Evolutionary conservation across 2,888 invertebrate species (phyloP).

Genomic region (Elysia crispata): DNA sequence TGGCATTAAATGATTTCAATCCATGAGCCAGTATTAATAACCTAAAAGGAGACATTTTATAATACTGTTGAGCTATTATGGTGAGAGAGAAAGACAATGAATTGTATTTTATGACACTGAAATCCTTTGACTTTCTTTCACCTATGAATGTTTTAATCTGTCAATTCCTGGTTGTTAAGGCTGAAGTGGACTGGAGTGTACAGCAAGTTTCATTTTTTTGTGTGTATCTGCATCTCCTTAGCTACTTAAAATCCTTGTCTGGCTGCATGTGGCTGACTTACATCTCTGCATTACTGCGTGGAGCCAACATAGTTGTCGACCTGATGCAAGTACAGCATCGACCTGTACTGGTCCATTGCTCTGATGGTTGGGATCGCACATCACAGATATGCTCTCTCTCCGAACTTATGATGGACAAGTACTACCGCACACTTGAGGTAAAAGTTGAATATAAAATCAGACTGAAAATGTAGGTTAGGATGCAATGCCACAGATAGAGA

Average conservation of each 20-base stretch:
- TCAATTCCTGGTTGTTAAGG: background rate
- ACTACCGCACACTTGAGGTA: constrained; percentile 93
- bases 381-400: constrained; percentile 97
- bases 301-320: constrained; percentile 87
- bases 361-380: constrained; percentile 99
- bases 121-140: background rate
- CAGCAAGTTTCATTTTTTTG: background rate
- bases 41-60: too few species aligned
- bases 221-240: constrained; percentile 76
- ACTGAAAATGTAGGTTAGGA: too few species aligned
- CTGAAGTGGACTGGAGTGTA: background rate
- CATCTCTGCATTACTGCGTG: constrained; percentile 89
- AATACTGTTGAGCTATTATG: too few species aligned
- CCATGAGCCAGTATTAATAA: too few species aligned
- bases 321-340: constrained; percentile 86
- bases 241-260: constrained; percentile 93
- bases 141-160: background rate
- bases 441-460: too few species aligned
- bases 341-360: constrained; percentile 97
- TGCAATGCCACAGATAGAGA: too few species aligned
- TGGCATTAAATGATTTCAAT: too few species aligned
- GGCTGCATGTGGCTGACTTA: constrained; percentile 94
- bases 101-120: too few species aligned
- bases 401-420: constrained; percentile 93
- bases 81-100: too few species aligned